Base-by-base conservation (phyloP, 2,113 vertebrate species). In the Uropsilus gracilis region DNA sequence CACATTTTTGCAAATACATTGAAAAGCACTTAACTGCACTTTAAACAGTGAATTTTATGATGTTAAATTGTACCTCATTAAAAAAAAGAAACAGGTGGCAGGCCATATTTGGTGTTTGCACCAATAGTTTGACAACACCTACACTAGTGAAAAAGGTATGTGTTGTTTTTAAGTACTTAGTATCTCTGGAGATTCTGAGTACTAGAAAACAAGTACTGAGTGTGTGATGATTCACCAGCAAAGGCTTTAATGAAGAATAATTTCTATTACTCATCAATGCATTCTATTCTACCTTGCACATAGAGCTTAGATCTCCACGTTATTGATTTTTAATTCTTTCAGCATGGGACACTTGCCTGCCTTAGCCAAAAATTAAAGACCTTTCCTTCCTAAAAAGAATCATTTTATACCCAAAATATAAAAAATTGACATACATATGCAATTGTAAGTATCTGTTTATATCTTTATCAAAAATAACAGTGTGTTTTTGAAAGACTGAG, bases 361-460 rank as follows among this genome's bases (percentile, higher is more conserved):
- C 28, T 89, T 30, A 80, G 20, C 53, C 80, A n/a, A 90, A 84
- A 94, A 68, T 73, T 59, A 66, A 90, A 93, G 42, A 71, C 42
- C 77, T 95, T 94, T 53, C 5, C 34, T 63, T 90, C 69, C 69
- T 77, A 61, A n/a, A n/a, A 64, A 61, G 20, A 94, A 69, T 86
- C 34, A 53, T 83, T 86, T 76, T 5, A 30, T 72, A 86, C 37
- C 66, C 39, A 57, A 69, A 86, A 94, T 55, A 42, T 66, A 26
- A 66, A 57, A 85, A 59, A 34, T 39, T 83, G 86, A 68, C 24
- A 34, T 59, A 57, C 48, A 46, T 59, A 13, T 61, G 44, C 26
- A 63, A 81, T 68, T 94, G 32, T 50, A 69, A 73, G 72, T 57
- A 44, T 0, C 14, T 4, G 32, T 6, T 37, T 32, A 10, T 89